Evolutionary conservation across 53 echinoderm and acorn worm genomes (phyloP).

Genomic region (Stichopus horrens): DNA sequence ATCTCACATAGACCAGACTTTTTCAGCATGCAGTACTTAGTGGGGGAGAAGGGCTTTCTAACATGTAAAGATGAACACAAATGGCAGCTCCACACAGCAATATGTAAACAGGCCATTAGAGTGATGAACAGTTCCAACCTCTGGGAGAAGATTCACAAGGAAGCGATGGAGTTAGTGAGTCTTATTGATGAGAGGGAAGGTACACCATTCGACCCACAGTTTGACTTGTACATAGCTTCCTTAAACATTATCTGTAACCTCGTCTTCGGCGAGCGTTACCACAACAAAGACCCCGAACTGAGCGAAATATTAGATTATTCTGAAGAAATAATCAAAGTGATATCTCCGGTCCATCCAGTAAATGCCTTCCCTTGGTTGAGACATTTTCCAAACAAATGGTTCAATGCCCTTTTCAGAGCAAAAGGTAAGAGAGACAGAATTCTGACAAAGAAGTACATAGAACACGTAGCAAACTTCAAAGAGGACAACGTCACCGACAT

Average conservation of each 20-base stretch:
- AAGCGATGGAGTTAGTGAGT: conserved; percentile 73
- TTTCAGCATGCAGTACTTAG: conserved; percentile 88
- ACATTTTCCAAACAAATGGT: conserved; percentile 99
- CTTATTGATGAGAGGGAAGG: conserved; percentile 65
- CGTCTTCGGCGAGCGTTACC: conserved; percentile 90
- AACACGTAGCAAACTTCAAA: conserved; percentile 94
- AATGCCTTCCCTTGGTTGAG: conserved; percentile 94
- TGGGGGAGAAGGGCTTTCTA: conserved; percentile 93
- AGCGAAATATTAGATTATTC: conserved; percentile 91
- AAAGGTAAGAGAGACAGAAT: conserved; percentile 84
- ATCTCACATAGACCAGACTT: conserved; percentile 88
- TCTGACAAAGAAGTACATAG: conserved; percentile 92
- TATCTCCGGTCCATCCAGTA: conserved; percentile 94
- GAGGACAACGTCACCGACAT: conserved; percentile 85
- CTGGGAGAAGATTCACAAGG: conserved; percentile 79
- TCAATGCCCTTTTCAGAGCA: conserved; percentile 88
- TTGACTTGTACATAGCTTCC: conserved; percentile 86
- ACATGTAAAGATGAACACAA: conserved; percentile 87
- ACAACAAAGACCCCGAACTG: conserved; percentile 80
- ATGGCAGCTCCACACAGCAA: conserved; percentile 83
- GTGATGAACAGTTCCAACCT: conserved; percentile 82
- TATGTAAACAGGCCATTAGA: conserved; percentile 85
- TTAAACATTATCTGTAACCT: conserved; percentile 97
- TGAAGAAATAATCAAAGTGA: conserved; percentile 89
- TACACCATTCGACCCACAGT: conserved; percentile 85